A percentile compares a stretch with the other conserved stretches of the same genome.
phyloP scores from a whole-genome alignment of 53 echinoderm and acorn worm species.

The Echinometra lucunter region DNA sequence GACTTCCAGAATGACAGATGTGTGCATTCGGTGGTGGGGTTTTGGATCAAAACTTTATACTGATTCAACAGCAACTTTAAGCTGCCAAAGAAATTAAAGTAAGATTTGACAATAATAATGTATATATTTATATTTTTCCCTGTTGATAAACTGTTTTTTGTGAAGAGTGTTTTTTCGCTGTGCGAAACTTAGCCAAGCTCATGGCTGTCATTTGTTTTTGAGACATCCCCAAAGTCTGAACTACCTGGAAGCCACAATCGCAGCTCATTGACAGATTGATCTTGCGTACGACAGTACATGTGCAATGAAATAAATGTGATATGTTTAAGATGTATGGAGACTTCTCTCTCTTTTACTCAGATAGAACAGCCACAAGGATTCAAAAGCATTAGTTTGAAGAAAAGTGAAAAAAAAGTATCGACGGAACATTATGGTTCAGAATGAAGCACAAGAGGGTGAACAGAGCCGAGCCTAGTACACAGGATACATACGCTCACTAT shows the following conservation, averaged over 20 bases:
- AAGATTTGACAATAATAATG: slow-evolving; percentile 70
- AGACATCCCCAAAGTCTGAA: slow-evolving; percentile 33
- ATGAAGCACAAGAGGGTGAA: not conserved
- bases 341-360: not conserved
- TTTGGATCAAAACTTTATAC: slow-evolving; percentile 73
- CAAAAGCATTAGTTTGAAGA: not conserved
- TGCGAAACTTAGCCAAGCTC: slow-evolving; percentile 66
- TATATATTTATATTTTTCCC: slow-evolving; percentile 69
- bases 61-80: slow-evolving; percentile 70
- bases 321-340: slow-evolving; percentile 39
- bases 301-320: slow-evolving; percentile 58
- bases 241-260: slow-evolving; percentile 46
- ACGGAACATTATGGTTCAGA: not conserved
- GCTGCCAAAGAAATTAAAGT: slow-evolving; percentile 70
- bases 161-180: slow-evolving; percentile 70
- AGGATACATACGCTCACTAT: not conserved
- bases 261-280: slow-evolving; percentile 59
- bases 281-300: slow-evolving; percentile 59
- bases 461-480: not conserved
- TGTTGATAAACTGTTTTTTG: slow-evolving; percentile 35
- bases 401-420: not conserved
- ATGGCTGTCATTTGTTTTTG: slow-evolving; percentile 36
- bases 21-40: slow-evolving; percentile 75
- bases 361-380: not conserved
- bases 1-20: slow-evolving; percentile 71